These are phyloP conservation scores for Poecile montanus DNA, from an alignment of 2,797 vertebrate species.

Conservation along the genomic window DNA sequence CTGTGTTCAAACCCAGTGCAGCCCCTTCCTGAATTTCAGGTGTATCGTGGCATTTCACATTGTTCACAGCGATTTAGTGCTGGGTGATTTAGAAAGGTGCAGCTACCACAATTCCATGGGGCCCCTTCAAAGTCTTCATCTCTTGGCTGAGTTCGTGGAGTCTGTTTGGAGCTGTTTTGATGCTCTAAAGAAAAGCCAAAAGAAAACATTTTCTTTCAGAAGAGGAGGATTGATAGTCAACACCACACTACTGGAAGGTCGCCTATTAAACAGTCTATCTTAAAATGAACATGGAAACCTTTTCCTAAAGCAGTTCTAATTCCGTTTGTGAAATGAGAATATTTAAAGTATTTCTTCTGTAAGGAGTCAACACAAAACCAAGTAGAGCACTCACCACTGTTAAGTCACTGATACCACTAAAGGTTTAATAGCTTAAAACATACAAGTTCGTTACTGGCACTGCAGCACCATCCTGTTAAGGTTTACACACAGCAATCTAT, in stretches of 20 bases:
- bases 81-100: slow-evolving; percentile 99
- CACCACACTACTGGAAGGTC: not conserved
- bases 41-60: slow-evolving; percentile 98
- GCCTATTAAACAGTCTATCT: not conserved
- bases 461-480: not conserved
- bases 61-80: slow-evolving; percentile 99
- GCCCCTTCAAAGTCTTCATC: slow-evolving; percentile 98
- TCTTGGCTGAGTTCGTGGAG: slow-evolving; percentile 79
- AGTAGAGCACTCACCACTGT: not conserved
- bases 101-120: slow-evolving; percentile 98
- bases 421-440: not conserved
- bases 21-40: slow-evolving; percentile 81
- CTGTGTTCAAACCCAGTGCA: slow-evolving; percentile 54
- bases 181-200: slow-evolving; percentile 70
- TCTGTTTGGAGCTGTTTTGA: slow-evolving; percentile 77
- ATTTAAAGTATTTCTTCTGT: not conserved
- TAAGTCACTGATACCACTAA: not conserved
- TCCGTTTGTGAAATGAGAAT: not conserved
- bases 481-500: not conserved
- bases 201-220: not conserved
- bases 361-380: not conserved
- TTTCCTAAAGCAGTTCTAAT: not conserved
- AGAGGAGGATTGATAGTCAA: not conserved
- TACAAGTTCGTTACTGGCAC: not conserved
- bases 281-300: not conserved